Base-by-base conservation (phyloP, 2,888 invertebrate genomes). In the Heliconius sara region DNA sequence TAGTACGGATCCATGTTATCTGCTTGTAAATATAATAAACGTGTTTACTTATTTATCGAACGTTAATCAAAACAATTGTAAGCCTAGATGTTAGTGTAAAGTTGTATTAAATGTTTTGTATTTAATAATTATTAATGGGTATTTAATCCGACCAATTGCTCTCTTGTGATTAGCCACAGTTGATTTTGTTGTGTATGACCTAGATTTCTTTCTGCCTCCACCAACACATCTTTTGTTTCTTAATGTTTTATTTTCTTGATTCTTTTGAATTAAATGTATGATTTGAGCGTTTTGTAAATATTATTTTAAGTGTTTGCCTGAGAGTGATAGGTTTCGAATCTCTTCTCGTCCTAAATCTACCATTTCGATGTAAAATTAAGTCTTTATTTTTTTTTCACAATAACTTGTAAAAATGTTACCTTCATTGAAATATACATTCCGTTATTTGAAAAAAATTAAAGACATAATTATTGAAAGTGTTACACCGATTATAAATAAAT, bases 51-150 rank as follows among this genome's bases (percentile, higher is more conserved):
- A 95, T 94, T 95, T 95, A 95, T 95, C 93, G 86, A 91, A 88
- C 87, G 84, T 91, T 93, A 93, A 93, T 92, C 91, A 89, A 88
- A 91, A 90, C 52, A 93, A 91, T 91, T 92, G 93, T 94, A 93
- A 93, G 92, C 93, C 91, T 95, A 94, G 94, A 89, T 90, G 91
- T 94, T 95, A 95, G 94, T 95, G 95, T 95, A 95, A 95, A 94
- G 88, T 93, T 95, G 94, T 95, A 94, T 94, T 93, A 93, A 94
- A 92, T 91, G 89, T 93, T 91, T 94, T 93, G 91, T 94, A 94
- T 94, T 94, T 94, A 93, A 94, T 91, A 65, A 65, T 65, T 91
- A 91, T 93, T 91, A 91, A 91, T 93, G 93, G 93, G 90, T 94
- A 94, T 93, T 90, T 91, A 91, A 93, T 92, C 91, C 92, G 89